Conservation (phyloP, 2,888 invertebrate genomes). For the Anorthoa munda region DNA sequence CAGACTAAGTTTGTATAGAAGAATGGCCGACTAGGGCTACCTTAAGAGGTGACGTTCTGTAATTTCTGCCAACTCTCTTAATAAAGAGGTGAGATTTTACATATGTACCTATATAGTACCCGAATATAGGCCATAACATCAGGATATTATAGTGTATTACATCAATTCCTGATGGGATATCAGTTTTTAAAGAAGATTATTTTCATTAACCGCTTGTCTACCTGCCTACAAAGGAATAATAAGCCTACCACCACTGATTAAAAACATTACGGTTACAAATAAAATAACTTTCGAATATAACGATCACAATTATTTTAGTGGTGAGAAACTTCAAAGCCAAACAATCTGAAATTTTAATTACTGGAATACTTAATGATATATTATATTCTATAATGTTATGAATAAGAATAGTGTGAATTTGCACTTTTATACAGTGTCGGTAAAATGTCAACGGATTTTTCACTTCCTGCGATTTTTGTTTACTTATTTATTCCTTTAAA, state of each 20-base stretch:
- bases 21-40: too few relatives aligned
- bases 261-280: background rate
- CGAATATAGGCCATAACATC: background rate
- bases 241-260: background rate
- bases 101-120: background rate
- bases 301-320: background rate
- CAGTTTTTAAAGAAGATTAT: background rate
- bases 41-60: too few relatives aligned
- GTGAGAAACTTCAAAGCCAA: background rate
- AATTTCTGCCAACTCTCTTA: too few relatives aligned
- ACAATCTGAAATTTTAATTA: background rate
- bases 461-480: too few relatives aligned
- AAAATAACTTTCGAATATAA: background rate
- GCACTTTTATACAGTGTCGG: too few relatives aligned
- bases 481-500: too few relatives aligned
- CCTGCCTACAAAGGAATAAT: background rate
- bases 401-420: too few relatives aligned
- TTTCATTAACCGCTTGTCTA: background rate
- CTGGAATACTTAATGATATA: background rate
- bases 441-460: background rate
- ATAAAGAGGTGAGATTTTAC: too few relatives aligned
- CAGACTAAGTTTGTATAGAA: too few relatives aligned
- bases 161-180: background rate
- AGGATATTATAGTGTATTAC: background rate
- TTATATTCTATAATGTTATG: too few relatives aligned